Conservation (phyloP, 2,113 vertebrate genomes). For the Vulpes ferrilata region DNA sequence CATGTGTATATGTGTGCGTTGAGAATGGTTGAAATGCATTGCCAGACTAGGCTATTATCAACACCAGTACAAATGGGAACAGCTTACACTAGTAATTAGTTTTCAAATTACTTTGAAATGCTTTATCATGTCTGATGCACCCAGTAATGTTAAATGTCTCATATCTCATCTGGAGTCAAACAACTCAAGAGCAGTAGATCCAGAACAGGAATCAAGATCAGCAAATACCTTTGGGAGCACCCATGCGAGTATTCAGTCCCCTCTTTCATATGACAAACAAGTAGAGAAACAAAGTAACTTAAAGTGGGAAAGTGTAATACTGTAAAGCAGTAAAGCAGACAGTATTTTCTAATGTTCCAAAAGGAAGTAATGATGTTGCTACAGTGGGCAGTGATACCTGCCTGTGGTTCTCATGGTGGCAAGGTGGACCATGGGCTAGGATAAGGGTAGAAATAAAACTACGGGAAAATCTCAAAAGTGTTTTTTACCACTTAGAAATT, state of each 20-base stretch:
- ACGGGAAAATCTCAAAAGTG: not conserved
- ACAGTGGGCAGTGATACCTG: not conserved
- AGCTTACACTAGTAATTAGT: not conserved
- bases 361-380: not conserved
- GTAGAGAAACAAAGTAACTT: not conserved
- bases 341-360: not conserved
- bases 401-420: not conserved
- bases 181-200: not conserved
- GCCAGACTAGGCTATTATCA: not conserved
- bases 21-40: not conserved
- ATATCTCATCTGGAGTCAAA: not conserved
- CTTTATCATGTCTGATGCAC: not conserved
- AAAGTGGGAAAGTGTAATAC: not conserved
- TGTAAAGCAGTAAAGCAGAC: not conserved
- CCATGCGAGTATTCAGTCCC: not conserved
- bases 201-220: not conserved
- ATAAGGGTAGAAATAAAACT: not conserved
- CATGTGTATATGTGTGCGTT: not conserved
- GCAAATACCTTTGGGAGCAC: not conserved
- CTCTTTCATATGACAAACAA: not conserved
- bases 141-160: not conserved
- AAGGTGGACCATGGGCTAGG: not conserved
- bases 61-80: not conserved
- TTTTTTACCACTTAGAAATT: not conserved
- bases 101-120: constrained; percentile 23